These are phyloP conservation scores for Eulacestoma nigropectus DNA, from an alignment of 2,113 vertebrate genomes.

Conservation along the genomic window DNA sequence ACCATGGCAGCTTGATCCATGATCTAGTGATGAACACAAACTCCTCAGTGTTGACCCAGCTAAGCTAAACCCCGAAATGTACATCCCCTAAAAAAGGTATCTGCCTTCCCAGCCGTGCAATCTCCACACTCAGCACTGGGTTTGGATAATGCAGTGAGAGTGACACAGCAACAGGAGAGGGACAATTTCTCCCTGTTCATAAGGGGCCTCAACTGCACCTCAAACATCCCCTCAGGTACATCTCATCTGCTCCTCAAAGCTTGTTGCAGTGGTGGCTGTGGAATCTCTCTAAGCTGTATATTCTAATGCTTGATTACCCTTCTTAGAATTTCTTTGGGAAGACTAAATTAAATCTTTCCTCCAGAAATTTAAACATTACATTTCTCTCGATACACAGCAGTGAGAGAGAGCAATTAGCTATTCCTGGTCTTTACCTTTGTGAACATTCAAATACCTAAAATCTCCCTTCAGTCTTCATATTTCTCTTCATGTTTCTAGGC, in stretches of 20 bases:
- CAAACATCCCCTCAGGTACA: neutral
- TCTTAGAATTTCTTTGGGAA: neutral
- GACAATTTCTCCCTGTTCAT: neutral
- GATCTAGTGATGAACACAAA: conserved; percentile 71
- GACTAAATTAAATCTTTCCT: neutral
- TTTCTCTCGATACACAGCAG: neutral
- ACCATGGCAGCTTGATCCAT: conserved; percentile 97
- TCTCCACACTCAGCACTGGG: neutral
- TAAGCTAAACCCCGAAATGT: neutral
- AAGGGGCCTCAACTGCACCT: neutral
- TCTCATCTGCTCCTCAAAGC: neutral
- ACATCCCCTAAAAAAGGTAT: neutral
- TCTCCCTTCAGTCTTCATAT: neutral
- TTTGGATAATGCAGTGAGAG: neutral
- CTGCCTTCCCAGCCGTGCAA: neutral
- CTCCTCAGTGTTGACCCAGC: neutral
- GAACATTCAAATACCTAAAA: neutral
- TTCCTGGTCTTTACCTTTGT: neutral
- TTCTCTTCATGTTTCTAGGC: neutral
- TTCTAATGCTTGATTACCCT: neutral
- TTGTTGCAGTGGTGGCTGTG: neutral
- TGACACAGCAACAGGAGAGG: neutral
- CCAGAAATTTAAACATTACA: neutral
- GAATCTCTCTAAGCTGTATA: neutral
- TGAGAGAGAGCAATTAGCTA: neutral